phyloP scores from a whole-genome alignment of 2,888 invertebrate genomes.

The Philereme vetulata region DNA sequence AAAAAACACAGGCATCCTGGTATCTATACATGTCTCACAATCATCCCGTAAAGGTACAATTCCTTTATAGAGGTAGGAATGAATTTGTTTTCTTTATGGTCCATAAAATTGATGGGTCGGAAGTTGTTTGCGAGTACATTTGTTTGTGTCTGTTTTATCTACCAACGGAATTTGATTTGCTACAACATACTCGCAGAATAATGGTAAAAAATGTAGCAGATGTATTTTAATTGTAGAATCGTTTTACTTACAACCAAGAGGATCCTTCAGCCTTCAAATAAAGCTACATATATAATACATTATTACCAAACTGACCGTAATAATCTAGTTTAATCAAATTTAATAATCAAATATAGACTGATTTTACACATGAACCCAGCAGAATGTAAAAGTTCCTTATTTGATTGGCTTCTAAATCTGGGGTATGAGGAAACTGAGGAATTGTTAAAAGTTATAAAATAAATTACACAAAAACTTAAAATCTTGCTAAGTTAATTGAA shows the following conservation, averaged over 20 bases:
- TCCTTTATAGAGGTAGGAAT: conserved; percentile 38
- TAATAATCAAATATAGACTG: not conserved
- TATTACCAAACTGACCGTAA: not conserved
- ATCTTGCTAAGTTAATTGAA: too few relatives aligned
- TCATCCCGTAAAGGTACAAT: conserved; percentile 26
- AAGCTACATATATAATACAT: too few relatives aligned
- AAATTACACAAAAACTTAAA: too few relatives aligned
- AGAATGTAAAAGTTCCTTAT: too few relatives aligned
- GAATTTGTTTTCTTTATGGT: conserved; percentile 44
- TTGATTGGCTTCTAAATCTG: too few relatives aligned
- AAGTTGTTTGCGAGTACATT: conserved; percentile 38
- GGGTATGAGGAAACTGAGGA: too few relatives aligned
- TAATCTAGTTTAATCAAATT: not conserved
- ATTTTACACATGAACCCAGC: too few relatives aligned
- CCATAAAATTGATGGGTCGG: conserved; percentile 42
- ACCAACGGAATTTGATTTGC: conserved; percentile 33
- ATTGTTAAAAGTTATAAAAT: too few relatives aligned
- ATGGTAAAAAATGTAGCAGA: not conserved
- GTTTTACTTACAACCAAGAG: not conserved
- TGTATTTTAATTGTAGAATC: not conserved
- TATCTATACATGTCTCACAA: conserved; percentile 25
- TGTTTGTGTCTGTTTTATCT: conserved; percentile 40
- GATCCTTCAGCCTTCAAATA: not conserved
- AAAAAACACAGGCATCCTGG: conserved; percentile 27
- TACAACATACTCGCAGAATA: conserved; percentile 4